Evolutionary conservation across 2,888 invertebrate species (phyloP).

Genomic region (Dryobotodes eremita): DNA sequence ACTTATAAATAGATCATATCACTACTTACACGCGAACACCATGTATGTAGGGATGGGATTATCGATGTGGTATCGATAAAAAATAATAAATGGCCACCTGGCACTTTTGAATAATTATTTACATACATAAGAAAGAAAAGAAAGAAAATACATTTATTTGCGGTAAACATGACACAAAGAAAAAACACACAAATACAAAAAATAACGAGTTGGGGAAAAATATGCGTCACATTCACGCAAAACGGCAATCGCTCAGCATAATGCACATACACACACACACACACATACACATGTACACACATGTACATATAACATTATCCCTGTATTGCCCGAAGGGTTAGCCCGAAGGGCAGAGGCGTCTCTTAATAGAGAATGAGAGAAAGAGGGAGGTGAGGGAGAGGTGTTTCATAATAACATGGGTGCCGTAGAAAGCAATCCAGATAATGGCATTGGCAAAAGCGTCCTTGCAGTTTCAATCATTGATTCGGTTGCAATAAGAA

Average conservation of each 20-base stretch:
- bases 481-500: not conserved
- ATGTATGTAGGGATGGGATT: constrained; percentile 64
- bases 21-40: constrained; percentile 77
- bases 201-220: too few species aligned
- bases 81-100: not conserved
- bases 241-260: too few species aligned
- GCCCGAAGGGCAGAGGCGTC: too few species aligned
- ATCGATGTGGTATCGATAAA: constrained; percentile 34
- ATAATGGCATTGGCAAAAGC: not conserved
- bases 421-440: not conserved
- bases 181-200: too few species aligned
- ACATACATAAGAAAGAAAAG: too few species aligned
- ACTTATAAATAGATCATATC: constrained; percentile 83
- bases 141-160: too few species aligned
- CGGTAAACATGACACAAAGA: too few species aligned
- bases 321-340: not conserved
- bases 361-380: too few species aligned
- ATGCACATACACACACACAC: too few species aligned
- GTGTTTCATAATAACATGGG: not conserved
- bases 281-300: too few species aligned
- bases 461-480: not conserved
- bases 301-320: too few species aligned
- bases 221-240: too few species aligned
- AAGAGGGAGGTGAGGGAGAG: not conserved
- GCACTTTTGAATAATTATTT: not conserved